These are phyloP conservation scores for Calephelis virginiensis DNA, from an alignment of 1,140 invertebrate genomes.

Conservation along the genomic window DNA sequence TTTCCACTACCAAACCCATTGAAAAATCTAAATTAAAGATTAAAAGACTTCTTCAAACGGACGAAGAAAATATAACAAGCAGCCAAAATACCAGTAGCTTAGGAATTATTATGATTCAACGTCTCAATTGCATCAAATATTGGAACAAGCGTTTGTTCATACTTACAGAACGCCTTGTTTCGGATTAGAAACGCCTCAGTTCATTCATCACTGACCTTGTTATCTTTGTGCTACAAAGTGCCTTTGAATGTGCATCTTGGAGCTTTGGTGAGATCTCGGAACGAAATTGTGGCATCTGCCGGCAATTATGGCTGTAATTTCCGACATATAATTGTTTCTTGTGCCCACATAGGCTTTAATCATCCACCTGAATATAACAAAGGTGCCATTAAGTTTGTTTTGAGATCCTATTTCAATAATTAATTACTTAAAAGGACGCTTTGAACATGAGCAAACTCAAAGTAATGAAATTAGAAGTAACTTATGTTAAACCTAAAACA, in stretches of 20 bases:
- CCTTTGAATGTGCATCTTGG: constrained; percentile 31
- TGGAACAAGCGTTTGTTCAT: constrained; percentile 12
- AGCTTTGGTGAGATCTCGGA: constrained; percentile 32
- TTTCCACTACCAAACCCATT: too few relatives aligned
- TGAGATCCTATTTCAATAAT: neutral
- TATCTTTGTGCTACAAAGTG: constrained; percentile 32
- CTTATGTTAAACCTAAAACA: too few relatives aligned
- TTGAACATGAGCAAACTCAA: neutral
- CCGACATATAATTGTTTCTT: constrained; percentile 28
- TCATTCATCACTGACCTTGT: constrained; percentile 28
- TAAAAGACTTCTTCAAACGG: too few relatives aligned
- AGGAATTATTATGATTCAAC: neutral
- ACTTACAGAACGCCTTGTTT: constrained; percentile 13
- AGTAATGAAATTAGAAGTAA: neutral
- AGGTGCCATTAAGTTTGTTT: neutral
- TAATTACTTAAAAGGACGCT: neutral
- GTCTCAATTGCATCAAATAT: neutral
- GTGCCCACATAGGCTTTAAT: constrained; percentile 30
- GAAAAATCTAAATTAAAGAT: too few relatives aligned
- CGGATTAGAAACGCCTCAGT: constrained; percentile 20
- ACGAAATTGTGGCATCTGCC: constrained; percentile 41
- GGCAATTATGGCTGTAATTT: constrained; percentile 43
- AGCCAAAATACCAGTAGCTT: neutral
- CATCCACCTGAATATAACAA: neutral
- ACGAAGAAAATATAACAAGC: too few relatives aligned